Evolutionary conservation across 2,797 vertebrate genomes (phyloP), one percentile per base, ranked within the genome.

Genomic region (Danio albolineatus): DNA sequence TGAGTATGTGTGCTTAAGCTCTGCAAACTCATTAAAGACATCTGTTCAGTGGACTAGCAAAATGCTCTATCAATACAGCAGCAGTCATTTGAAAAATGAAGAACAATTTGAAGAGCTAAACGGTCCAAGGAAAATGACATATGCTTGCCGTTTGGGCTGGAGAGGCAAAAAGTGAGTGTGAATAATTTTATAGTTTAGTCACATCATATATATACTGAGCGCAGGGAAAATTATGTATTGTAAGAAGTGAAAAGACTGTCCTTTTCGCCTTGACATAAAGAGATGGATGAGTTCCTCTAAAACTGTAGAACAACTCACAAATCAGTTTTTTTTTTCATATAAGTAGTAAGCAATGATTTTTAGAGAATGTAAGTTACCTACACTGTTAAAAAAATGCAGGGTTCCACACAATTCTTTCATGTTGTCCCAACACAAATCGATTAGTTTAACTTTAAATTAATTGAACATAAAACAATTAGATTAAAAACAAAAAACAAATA

Each of bases 1-100:
- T 21, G 38, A 41, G 39, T 62, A 28, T 54, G 41, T 69, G 21
- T 79, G n/a, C 57, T 79, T 59, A 73, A 60, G 44, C 39, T 62
- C 36, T 7, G 17, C 71, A 53, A 66, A 48, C 54, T 84, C 67
- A 85, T 12, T 46, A 57, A 75, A 76, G 54, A 85, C 83, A 81
- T 89, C 85, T 86, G 87, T 78, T 81, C 38, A 38, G 12, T 80
- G 81, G 85, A 89, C 87, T 82, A 83, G 1, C 5, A 57, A 13
- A 76, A 36, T 54, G 57, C 5, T 70, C 56, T 49, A 84, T 78
- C 90, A 86, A 79, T 84, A 83, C 74, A 4, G 80, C 81, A 76
- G 85, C 43, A 77, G 75, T 49, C 21, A 0, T 62, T 81, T 81
- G 48, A 54, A 43, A 71, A 56, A 69, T 65, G 16, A 70, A 51